Percentiles rank a stretch among this genome's conserved stretches.
Evolutionary conservation across 2,113 vertebrate species (phyloP).

Genomic region (Thinocorus orbignyianus): DNA sequence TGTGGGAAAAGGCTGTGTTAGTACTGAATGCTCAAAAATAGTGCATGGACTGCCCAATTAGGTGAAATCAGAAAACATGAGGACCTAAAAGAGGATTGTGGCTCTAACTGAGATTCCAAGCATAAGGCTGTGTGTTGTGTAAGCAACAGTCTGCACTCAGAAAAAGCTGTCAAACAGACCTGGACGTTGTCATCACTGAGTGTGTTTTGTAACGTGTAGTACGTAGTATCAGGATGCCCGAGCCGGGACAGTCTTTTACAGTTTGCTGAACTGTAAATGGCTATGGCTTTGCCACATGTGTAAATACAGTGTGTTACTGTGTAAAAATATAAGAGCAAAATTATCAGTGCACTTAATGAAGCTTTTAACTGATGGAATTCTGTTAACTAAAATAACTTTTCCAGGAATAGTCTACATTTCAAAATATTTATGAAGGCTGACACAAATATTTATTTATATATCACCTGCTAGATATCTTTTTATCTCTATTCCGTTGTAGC

Average conservation of each 20-base stretch:
- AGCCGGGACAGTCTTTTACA: neutral
- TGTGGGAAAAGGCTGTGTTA: neutral
- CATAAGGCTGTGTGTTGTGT: neutral
- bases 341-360: neutral
- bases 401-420: neutral
- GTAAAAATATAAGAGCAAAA: neutral
- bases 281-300: neutral
- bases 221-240: neutral
- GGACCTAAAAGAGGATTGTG: neutral
- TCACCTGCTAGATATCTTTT: neutral
- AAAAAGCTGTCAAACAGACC: neutral
- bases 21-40: neutral
- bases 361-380: neutral
- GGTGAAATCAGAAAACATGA: neutral
- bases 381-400: neutral
- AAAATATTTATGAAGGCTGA: neutral
- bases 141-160: neutral
- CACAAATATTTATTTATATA: neutral
- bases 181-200: neutral
- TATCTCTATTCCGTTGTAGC: neutral
- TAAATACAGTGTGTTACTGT: neutral
- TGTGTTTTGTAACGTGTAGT: neutral
- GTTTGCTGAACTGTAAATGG: neutral
- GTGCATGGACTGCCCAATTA: neutral
- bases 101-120: neutral